Base-by-base conservation (phyloP, 2,888 invertebrate genomes). In the Drosophila bunnanda region DNA sequence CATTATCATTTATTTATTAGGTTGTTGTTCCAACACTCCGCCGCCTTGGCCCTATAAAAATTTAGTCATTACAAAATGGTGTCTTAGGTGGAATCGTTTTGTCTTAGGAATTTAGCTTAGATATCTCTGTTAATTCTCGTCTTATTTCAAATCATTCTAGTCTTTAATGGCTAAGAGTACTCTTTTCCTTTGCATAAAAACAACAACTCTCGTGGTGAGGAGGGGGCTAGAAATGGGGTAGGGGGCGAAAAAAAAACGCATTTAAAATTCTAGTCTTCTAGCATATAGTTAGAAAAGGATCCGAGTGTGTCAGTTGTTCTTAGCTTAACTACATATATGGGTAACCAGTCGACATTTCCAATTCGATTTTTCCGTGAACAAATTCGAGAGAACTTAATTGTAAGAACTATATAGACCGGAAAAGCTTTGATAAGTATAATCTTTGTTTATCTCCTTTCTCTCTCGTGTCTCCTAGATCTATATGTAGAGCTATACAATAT, bases 91-190 rank as follows among this genome's bases (percentile, higher is more conserved):
- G 88, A 84, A 88, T 84, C 84, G 88, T 84, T 84, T 86, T 84
- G 87, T 86, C 88, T 84, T 84, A 88, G 84, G 84, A 84, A 83
- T 88, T 84, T 88, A 88, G 88, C 84, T 84, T 88, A 88, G 87
- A 83, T 86, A 83, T 79, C 80, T 79, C 77, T 85, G 72, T 75
- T 75, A 56, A 58, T 57, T 74, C 61, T 69, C 54, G 34, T 72
- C 87, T 86, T 86, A 88, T 83, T 88, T 84, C 83, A 88, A 84
- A 84, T 88, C 88, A 88, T 86, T 79, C 66, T 84, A 84, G 86
- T 84, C 85, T 80, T 86, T 75, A 86, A 68, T 76, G 80, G 86
- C 86, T 83, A 82, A 86, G 38, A 38, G 43, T 67, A 67, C 46
- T 67, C 32, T 50, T 32, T 50, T 50, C 67, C 68, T 30, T 67